Conservation (phyloP, 2,888 invertebrate genomes). For the Agrilus mali region DNA sequence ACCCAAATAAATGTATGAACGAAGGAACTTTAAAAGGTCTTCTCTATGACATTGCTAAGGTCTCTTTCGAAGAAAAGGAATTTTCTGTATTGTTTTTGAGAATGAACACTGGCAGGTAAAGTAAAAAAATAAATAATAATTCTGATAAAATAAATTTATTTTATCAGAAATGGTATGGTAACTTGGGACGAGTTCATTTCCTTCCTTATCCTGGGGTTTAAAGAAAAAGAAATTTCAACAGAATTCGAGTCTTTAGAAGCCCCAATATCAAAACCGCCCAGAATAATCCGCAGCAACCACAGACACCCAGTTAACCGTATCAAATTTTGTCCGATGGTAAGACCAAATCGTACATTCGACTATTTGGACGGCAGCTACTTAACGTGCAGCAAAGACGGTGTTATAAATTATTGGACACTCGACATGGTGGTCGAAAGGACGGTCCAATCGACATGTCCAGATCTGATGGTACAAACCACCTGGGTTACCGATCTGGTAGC, state of each 20-base stretch:
- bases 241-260: constrained; percentile 48
- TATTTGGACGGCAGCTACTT: constrained; percentile 57
- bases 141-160: too few relatives aligned
- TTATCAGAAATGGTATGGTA: constrained; percentile 35
- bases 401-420: constrained; percentile 65
- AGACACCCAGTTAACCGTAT: constrained; percentile 54
- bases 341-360: constrained; percentile 41
- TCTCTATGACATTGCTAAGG: constrained; percentile 33
- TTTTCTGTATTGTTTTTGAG: constrained; percentile 50
- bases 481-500: constrained; percentile 64
- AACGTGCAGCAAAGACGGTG: constrained; percentile 64
- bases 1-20: constrained; percentile 33
- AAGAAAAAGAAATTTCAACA: constrained; percentile 48
- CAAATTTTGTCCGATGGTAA: constrained; percentile 47
- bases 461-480: constrained; percentile 44
- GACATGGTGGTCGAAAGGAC: constrained; percentile 53
- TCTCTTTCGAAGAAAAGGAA: constrained; percentile 44
- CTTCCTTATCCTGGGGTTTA: constrained; percentile 60
- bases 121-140: too few relatives aligned
- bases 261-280: constrained; percentile 49
- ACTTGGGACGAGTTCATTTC: constrained; percentile 72
- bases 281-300: constrained; percentile 51
- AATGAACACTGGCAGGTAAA: constrained; percentile 32
- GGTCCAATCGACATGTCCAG: constrained; percentile 50
- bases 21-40: constrained; percentile 34